Conservation (phyloP, 2,797 vertebrate species). For the Crypturellus tataupa region DNA sequence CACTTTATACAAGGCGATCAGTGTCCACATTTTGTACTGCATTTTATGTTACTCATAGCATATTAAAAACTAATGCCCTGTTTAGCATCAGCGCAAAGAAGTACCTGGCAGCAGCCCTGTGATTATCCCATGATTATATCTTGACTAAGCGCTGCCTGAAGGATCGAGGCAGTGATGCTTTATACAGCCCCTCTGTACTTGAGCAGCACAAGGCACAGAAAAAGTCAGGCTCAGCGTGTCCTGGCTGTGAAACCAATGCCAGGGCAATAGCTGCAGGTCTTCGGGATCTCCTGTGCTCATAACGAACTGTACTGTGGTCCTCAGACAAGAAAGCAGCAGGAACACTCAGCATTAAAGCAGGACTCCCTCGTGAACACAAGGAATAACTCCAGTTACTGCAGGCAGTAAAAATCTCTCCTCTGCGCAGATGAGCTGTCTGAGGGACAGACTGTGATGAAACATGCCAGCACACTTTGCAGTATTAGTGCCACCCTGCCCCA, state of each 20-base stretch:
- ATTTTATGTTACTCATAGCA: neutral
- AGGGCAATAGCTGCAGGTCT: neutral
- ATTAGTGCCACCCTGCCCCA: neutral
- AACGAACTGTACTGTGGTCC: neutral
- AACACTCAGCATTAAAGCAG: conserved; percentile 21
- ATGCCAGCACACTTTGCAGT: neutral
- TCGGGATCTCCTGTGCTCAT: neutral
- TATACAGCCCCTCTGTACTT: neutral
- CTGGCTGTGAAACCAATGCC: neutral
- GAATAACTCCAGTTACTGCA: neutral
- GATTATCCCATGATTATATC: neutral
- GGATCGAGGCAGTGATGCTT: neutral
- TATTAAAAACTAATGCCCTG: neutral
- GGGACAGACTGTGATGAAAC: neutral
- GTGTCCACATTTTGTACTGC: neutral
- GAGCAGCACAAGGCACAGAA: neutral
- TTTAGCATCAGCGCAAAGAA: neutral
- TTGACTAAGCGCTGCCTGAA: neutral
- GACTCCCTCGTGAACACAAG: neutral
- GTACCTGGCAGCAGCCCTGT: neutral
- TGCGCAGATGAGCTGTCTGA: conserved; percentile 14
- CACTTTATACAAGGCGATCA: neutral
- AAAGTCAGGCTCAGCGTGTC: neutral
- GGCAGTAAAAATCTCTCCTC: conserved; percentile 17
- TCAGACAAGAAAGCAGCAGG: conserved; percentile 10